Percentiles rank a stretch among this genome's conserved stretches.
These are phyloP conservation scores for Ephydatia muelleri DNA, from an alignment of 37 sponge, comb jelly and placozoan genomes.

Conservation along the genomic window DNA sequence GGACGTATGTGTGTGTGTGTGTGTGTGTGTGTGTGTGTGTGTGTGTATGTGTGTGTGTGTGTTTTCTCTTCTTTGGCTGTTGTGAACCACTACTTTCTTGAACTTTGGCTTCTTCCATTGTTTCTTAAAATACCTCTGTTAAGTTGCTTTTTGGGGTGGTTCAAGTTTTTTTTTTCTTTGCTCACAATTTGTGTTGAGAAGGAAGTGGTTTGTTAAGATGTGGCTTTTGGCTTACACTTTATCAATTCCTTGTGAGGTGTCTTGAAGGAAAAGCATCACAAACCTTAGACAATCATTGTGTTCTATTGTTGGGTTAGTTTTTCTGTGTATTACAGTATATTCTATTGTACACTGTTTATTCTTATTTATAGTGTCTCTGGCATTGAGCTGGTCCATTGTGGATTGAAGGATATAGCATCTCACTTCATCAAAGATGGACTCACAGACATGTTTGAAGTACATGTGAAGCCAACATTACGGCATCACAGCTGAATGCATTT, in stretches of 20 bases:
- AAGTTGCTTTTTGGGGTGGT: neutral
- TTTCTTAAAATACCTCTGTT: neutral
- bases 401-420: neutral
- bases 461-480: neutral
- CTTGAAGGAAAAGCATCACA: neutral
- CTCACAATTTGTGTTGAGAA: neutral
- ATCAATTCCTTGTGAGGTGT: neutral
- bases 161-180: neutral
- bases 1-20: neutral
- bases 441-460: neutral
- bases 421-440: neutral
- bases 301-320: neutral
- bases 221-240: neutral
- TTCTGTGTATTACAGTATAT: neutral
- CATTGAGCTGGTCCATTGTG: constrained; percentile 2
- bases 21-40: too few relatives aligned
- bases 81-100: neutral
- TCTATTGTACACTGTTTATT: neutral
- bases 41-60: too few relatives aligned
- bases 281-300: neutral
- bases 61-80: neutral
- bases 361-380: neutral
- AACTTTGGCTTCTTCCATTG: neutral
- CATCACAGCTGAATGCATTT: neutral
- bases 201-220: neutral